phyloP scores from a whole-genome alignment of 30 jellyfish, hydroid and myxozoan genomes.

The Turritopsis rubra region DNA sequence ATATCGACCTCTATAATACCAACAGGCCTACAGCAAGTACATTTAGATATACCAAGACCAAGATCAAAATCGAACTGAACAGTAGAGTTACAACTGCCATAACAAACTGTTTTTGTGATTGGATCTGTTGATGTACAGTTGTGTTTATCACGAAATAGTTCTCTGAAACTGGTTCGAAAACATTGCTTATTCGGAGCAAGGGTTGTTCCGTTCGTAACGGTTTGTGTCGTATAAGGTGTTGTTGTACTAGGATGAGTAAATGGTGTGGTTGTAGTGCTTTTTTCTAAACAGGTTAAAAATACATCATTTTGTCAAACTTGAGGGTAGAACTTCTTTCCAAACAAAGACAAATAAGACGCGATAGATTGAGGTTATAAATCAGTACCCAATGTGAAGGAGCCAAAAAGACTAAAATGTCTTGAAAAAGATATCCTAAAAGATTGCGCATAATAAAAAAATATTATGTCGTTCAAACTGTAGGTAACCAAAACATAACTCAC shows the following conservation, averaged over 20 bases:
- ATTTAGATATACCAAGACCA: conserved; percentile 1
- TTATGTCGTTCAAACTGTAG: conserved; percentile 24
- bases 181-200: neutral
- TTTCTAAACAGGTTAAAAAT: conserved; percentile 1
- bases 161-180: neutral
- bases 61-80: conserved; percentile 25
- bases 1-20: conserved; percentile 21
- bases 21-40: conserved; percentile 58
- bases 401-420: neutral
- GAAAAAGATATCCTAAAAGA: neutral
- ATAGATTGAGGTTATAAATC: neutral
- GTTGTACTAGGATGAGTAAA: conserved; percentile 9
- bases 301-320: neutral
- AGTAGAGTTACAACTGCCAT: conserved; percentile 41
- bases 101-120: conserved; percentile 27
- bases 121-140: conserved; percentile 14
- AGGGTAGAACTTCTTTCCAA: neutral
- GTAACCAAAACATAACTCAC: conserved; percentile 13
- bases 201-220: neutral
- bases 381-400: neutral
- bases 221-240: neutral
- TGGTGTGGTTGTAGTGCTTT: conserved; percentile 13
- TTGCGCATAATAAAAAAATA: neutral
- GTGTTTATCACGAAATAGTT: conserved; percentile 17
- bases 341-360: neutral